phyloP scores from a whole-genome alignment of 2,888 invertebrate genomes.

The Sicus ferrugineus region DNA sequence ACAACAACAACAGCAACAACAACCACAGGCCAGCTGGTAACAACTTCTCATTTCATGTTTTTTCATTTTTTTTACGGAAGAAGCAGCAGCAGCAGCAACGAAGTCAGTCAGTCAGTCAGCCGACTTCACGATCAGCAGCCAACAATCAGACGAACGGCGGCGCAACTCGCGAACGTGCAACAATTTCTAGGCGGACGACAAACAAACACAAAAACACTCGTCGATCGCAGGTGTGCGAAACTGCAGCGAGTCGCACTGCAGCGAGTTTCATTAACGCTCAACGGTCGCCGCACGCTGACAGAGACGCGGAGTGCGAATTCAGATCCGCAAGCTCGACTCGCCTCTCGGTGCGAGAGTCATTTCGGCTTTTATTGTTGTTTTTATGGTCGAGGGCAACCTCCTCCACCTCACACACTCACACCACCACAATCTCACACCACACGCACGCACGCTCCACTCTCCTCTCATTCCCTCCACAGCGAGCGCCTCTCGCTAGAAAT shows the following conservation, averaged over 20 bases:
- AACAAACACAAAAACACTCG: neutral
- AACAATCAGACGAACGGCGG: conserved; percentile 37
- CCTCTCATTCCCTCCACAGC: neutral
- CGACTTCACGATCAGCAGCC: conserved; percentile 18
- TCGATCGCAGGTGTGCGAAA: conserved; percentile 24
- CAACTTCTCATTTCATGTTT: too few relatives aligned
- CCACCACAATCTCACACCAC: conserved; percentile 10
- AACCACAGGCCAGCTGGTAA: conserved; percentile 24
- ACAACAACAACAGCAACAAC: conserved; percentile 38
- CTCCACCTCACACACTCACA: neutral
- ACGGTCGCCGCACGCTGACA: neutral
- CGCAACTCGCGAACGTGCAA: conserved; percentile 28
- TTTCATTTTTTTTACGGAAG: neutral
- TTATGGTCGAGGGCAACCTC: neutral
- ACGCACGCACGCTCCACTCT: neutral
- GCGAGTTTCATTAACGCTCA: neutral
- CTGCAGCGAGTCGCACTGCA: conserved; percentile 6
- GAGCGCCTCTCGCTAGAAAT: conserved; percentile 2
- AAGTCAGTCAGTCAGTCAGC: neutral
- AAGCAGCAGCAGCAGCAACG: neutral
- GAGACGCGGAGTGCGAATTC: neutral
- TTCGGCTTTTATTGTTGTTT: conserved; percentile 37
- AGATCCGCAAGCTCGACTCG: too few relatives aligned
- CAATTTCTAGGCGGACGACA: conserved; percentile 18
- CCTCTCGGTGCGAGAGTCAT: conserved; percentile 39